Evolutionary conservation across 2,888 invertebrate species (phyloP).

Genomic region (Schrankia costaestrigalis): DNA sequence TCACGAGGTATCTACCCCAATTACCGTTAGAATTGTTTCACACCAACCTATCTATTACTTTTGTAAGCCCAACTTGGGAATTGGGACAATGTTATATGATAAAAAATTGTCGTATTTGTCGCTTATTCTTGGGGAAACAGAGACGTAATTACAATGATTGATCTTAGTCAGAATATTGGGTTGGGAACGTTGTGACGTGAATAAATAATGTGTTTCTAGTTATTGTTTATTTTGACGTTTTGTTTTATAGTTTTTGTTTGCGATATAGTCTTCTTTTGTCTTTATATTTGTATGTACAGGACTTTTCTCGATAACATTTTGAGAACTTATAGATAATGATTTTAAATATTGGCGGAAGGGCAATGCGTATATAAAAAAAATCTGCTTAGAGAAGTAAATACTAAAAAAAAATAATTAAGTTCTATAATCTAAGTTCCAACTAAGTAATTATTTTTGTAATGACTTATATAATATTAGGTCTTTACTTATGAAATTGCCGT

Average conservation of each 20-base stretch:
- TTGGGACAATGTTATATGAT: conserved; percentile 43
- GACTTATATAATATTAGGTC: too few species aligned
- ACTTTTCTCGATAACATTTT: too few species aligned
- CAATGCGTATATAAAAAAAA: too few species aligned
- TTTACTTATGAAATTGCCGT: too few species aligned
- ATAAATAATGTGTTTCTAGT: conserved; percentile 3
- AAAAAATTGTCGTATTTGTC: conserved; percentile 55
- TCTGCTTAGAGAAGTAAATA: too few species aligned
- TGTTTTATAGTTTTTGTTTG: neutral
- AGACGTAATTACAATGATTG: conserved; percentile 62
- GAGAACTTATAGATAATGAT: too few species aligned
- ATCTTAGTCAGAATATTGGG: conserved; percentile 25
- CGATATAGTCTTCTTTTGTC: conserved; percentile 1
- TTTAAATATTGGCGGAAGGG: too few species aligned
- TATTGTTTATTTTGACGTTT: neutral
- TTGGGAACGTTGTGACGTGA: conserved; percentile 17
- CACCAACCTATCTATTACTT: conserved; percentile 68
- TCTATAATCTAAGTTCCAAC: too few species aligned
- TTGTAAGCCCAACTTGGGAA: conserved; percentile 51
- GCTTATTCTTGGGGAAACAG: conserved; percentile 24
- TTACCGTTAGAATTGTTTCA: conserved; percentile 70
- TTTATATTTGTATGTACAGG: neutral
- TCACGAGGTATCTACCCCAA: conserved; percentile 66
- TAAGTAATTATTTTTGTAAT: too few species aligned
- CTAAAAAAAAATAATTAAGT: too few species aligned